phyloP scores from a whole-genome alignment of 2,888 invertebrate genomes.

The Antheraea yamamai region DNA sequence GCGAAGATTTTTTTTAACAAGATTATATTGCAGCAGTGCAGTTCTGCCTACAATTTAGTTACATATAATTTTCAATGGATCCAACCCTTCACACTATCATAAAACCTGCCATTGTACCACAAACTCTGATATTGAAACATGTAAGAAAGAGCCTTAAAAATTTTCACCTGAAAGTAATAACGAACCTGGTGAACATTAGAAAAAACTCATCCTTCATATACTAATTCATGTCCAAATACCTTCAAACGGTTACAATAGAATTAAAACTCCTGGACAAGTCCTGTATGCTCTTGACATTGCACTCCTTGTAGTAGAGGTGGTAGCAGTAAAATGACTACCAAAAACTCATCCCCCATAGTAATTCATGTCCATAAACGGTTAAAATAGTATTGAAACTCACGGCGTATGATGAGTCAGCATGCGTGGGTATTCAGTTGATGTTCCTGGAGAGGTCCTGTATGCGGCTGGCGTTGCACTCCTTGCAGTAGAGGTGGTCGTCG shows the following conservation, averaged over 20 bases:
- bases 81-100: too few species aligned
- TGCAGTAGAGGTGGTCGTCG: slow-evolving; percentile 97
- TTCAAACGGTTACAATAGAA: background rate
- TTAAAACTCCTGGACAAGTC: too few species aligned
- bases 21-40: too few species aligned
- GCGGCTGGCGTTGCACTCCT: slow-evolving; percentile 96
- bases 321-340: too few species aligned
- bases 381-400: background rate
- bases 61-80: too few species aligned
- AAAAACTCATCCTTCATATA: background rate
- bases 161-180: background rate
- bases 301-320: too few species aligned
- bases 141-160: background rate
- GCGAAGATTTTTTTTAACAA: too few species aligned
- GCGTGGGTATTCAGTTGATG: slow-evolving; percentile 50
- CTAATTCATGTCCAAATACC: background rate
- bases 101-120: too few species aligned
- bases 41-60: too few species aligned
- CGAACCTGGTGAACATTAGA: background rate
- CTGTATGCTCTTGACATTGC: too few species aligned
- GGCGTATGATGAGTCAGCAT: background rate
- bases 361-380: background rate
- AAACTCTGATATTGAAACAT: background rate
- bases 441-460: slow-evolving; percentile 93
- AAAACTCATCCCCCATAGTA: too few species aligned